Evolutionary conservation across 2,113 vertebrate genomes (phyloP).

Genomic region (Noturus placidus): DNA sequence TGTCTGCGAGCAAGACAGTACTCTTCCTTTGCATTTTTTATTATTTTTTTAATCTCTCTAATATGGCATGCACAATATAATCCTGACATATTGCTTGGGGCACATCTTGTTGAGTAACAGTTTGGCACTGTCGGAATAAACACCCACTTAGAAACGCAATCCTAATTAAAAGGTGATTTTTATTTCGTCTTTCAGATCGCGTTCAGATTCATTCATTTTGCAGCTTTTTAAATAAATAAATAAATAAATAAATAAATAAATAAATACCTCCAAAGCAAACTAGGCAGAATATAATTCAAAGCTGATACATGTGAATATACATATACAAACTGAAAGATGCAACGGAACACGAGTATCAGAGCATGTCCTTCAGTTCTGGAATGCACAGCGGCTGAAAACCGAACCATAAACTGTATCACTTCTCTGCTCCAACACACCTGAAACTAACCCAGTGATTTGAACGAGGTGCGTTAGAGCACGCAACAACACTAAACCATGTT

Average conservation of each 20-base stretch:
- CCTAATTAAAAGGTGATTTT: background rate
- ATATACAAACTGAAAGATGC: background rate
- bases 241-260: too few species aligned
- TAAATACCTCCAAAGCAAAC: background rate
- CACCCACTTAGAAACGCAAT: constrained; percentile 4
- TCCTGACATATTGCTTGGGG: constrained; percentile 13
- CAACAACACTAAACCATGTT: background rate
- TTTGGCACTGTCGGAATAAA: constrained; percentile 24
- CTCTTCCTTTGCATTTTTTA: constrained; percentile 21
- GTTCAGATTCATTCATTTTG: background rate
- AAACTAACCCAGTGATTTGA: background rate
- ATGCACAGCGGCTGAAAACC: background rate
- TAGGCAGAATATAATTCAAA: background rate
- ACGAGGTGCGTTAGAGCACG: background rate
- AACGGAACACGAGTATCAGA: background rate
- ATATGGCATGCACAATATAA: constrained; percentile 26
- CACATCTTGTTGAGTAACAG: background rate
- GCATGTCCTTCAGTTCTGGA: background rate
- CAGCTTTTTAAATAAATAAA: background rate
- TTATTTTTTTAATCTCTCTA: background rate
- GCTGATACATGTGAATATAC: background rate
- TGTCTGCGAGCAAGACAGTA: background rate
- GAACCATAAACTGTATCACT: background rate
- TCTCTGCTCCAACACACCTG: background rate
- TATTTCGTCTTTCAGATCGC: background rate